phyloP scores from a whole-genome alignment of 2,888 invertebrate genomes.

The Blera fallax region DNA sequence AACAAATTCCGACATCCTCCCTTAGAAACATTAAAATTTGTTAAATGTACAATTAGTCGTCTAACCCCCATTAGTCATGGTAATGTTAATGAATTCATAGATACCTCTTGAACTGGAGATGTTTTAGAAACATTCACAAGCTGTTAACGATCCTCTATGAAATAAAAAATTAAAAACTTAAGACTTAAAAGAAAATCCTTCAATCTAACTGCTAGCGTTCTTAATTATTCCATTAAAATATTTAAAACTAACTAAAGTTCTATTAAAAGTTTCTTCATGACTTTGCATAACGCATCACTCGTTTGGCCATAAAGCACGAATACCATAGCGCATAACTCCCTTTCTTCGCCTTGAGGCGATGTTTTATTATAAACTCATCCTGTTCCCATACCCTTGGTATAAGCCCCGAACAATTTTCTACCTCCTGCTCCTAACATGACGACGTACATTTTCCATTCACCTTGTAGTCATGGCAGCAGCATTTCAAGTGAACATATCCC shows the following conservation, averaged over 20 bases:
- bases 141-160: background rate
- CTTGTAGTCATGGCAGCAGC: slow-evolving; percentile 39
- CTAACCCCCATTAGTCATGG: no score
- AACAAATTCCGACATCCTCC: no score
- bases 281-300: slow-evolving; percentile 55
- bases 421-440: background rate
- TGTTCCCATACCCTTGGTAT: background rate
- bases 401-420: slow-evolving; percentile 23
- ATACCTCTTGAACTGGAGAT: background rate
- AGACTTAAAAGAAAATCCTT: slow-evolving; percentile 31
- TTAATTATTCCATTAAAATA: slow-evolving; percentile 72
- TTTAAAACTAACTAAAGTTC: slow-evolving; percentile 70
- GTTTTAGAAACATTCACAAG: background rate
- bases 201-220: slow-evolving; percentile 60
- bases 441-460: slow-evolving; percentile 27
- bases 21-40: no score
- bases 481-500: slow-evolving; percentile 36
- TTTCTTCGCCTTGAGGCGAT: slow-evolving; percentile 36
- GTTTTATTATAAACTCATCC: slow-evolving; percentile 57
- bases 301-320: slow-evolving; percentile 45
- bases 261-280: slow-evolving; percentile 67
- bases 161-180: background rate
- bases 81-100: background rate
- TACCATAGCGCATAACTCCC: background rate
- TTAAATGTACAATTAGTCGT: no score